Conservation (phyloP, 2,113 vertebrate species). For the Hippocampus abdominalis region DNA sequence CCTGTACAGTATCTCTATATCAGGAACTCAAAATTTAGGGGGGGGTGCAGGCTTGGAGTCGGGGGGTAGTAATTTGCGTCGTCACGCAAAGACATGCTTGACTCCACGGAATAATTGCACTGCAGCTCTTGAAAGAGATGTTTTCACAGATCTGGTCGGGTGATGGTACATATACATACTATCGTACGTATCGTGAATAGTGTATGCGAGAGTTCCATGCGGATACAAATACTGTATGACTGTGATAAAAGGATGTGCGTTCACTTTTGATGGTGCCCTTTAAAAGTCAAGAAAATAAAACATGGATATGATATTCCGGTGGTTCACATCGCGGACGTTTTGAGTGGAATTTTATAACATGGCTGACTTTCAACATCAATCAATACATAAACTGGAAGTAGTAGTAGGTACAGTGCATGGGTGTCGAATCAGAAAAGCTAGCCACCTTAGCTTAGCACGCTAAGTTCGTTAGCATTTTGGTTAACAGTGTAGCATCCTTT, state of each 20-base stretch:
- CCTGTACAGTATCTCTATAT: conserved; percentile 64
- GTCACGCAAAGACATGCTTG: conserved; percentile 76
- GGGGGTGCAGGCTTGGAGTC: neutral
- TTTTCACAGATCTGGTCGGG: conserved; percentile 37
- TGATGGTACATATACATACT: conserved; percentile 12
- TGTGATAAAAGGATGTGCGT: neutral
- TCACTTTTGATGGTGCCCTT: too few relatives aligned
- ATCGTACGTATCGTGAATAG: neutral
- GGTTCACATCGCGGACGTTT: too few relatives aligned
- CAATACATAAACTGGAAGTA: too few relatives aligned
- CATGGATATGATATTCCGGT: too few relatives aligned
- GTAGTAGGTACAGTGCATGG: too few relatives aligned
- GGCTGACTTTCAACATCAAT: too few relatives aligned
- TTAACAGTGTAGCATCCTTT: too few relatives aligned
- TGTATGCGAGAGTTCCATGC: neutral
- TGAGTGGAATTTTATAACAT: too few relatives aligned
- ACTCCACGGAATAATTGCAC: conserved; percentile 75
- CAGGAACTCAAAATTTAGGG: conserved; percentile 62
- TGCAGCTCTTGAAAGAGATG: conserved; percentile 68
- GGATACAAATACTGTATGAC: conserved; percentile 2
- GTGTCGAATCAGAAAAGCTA: too few relatives aligned
- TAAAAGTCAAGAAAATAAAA: too few relatives aligned
- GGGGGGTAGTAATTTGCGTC: conserved; percentile 64
- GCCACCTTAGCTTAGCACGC: too few relatives aligned
- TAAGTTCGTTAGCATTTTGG: too few relatives aligned